phyloP scores from a whole-genome alignment of 2,888 invertebrate genomes.

The Eilema griseolum region DNA sequence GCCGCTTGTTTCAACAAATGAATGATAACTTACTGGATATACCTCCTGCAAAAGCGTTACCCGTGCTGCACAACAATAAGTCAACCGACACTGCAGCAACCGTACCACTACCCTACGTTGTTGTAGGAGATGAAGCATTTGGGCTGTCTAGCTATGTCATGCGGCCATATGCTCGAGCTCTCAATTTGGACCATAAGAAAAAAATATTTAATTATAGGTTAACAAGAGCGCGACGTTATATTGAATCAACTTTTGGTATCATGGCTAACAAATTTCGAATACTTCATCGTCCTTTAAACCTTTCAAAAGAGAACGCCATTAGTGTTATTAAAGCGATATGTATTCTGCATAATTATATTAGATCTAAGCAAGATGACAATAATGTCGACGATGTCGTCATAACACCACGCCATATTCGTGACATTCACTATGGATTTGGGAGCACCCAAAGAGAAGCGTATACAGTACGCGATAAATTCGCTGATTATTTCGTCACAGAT shows the following conservation, averaged over 20 bases:
- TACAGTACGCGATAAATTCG: slow-evolving; percentile 39
- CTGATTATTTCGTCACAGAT: slow-evolving; percentile 40
- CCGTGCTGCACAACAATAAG: slow-evolving; percentile 34
- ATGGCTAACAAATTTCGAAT: neutral
- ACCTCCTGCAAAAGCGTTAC: slow-evolving; percentile 37
- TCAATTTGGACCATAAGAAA: too few species aligned
- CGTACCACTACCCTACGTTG: slow-evolving; percentile 20
- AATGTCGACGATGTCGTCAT: slow-evolving; percentile 30
- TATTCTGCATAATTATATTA: slow-evolving; percentile 16
- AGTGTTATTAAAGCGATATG: slow-evolving; percentile 12
- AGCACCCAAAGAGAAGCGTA: slow-evolving; percentile 21
- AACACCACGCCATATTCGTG: slow-evolving; percentile 39
- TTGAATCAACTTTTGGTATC: neutral
- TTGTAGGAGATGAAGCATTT: slow-evolving; percentile 10
- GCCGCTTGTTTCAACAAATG: slow-evolving; percentile 34
- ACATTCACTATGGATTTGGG: slow-evolving; percentile 30
- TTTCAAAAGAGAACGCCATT: neutral
- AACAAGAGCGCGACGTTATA: slow-evolving; percentile 18
- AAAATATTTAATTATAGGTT: too few species aligned
- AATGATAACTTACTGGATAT: slow-evolving; percentile 42
- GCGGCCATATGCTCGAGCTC: too few species aligned
- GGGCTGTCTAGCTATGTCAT: slow-evolving; percentile 8
- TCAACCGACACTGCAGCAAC: slow-evolving; percentile 39
- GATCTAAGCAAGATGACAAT: slow-evolving; percentile 30
- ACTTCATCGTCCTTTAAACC: too few species aligned